Evolutionary conservation across 2,888 invertebrate species (phyloP).

Genomic region (Chalcosyrphus nemorum): DNA sequence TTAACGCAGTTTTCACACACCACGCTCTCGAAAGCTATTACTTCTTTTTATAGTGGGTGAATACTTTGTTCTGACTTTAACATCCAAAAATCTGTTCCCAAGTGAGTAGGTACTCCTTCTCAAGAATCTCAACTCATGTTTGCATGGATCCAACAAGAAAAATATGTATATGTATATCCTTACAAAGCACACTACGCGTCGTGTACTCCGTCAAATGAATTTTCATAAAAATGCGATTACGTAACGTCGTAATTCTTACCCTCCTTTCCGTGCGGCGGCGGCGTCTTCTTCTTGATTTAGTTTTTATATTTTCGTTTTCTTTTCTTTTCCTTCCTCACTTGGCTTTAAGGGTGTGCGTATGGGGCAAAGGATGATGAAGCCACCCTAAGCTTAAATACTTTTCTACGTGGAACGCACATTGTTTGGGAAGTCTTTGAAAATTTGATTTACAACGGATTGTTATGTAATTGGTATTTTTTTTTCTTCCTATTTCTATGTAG

Average conservation of each 20-base stretch:
- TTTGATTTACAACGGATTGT: conserved; percentile 48
- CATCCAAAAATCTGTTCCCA: not conserved
- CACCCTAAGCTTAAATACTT: not conserved
- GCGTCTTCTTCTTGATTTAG: conserved; percentile 4
- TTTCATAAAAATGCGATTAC: conserved; percentile 42
- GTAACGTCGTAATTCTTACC: conserved; percentile 21
- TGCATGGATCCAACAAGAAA: not conserved
- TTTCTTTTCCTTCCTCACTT: too few species aligned
- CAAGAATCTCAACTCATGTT: not conserved
- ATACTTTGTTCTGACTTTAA: not conserved
- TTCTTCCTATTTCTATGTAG: conserved; percentile 44
- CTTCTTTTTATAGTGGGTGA: not conserved
- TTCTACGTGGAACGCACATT: conserved; percentile 9
- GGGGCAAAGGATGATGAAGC: not conserved
- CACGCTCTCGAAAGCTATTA: not conserved
- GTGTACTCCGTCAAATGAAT: conserved; percentile 6
- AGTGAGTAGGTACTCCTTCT: not conserved
- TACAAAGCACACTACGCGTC: not conserved
- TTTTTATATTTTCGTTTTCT: conserved; percentile 10
- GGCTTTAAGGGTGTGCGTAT: not conserved
- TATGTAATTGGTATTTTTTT: conserved; percentile 51
- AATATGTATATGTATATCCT: not conserved
- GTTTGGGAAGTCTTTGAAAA: conserved; percentile 21
- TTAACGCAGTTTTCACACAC: not conserved
- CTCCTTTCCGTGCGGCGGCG: not conserved